A percentile compares a stretch with the other conserved stretches of the same genome.
Conservation (phyloP, 2,113 vertebrate genomes). For the Neotoma lepida region DNA sequence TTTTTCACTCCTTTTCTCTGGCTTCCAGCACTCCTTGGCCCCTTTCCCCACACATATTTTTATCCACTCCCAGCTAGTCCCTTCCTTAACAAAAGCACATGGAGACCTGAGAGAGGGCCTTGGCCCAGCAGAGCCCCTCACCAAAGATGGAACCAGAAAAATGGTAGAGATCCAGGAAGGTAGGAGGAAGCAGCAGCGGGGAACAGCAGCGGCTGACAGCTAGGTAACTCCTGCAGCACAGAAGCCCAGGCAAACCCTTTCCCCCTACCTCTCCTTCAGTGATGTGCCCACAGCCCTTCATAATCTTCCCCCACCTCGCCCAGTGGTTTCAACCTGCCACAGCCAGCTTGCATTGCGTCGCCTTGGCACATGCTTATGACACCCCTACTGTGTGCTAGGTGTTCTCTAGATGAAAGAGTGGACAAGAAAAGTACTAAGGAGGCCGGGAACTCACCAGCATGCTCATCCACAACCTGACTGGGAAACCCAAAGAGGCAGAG, state of each 20-base stretch:
- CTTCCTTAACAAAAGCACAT: constrained; percentile 35
- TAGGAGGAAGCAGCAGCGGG: neutral
- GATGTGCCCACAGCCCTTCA: neutral
- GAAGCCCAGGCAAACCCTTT: neutral
- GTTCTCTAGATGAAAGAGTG: fast-evolving
- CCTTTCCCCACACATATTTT: constrained; percentile 50
- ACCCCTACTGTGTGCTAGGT: neutral
- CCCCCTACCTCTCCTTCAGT: neutral
- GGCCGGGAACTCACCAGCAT: neutral
- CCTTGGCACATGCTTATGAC: too few relatives aligned
- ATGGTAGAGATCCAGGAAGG: neutral
- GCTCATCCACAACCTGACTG: fast-evolving
- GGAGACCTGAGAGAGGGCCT: constrained; percentile 57
- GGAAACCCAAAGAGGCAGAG: neutral
- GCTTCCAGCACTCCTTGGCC: too few relatives aligned
- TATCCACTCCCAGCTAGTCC: neutral
- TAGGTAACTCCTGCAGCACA: neutral
- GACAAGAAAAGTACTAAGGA: neutral
- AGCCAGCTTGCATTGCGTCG: too few relatives aligned
- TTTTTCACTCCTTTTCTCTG: neutral
- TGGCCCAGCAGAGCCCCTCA: neutral
- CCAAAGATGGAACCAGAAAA: neutral
- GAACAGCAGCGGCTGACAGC: neutral
- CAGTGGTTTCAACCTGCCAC: neutral
- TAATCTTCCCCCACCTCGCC: neutral